Base-by-base conservation (phyloP, 2,888 invertebrate species). In the Conus canariensis region DNA sequence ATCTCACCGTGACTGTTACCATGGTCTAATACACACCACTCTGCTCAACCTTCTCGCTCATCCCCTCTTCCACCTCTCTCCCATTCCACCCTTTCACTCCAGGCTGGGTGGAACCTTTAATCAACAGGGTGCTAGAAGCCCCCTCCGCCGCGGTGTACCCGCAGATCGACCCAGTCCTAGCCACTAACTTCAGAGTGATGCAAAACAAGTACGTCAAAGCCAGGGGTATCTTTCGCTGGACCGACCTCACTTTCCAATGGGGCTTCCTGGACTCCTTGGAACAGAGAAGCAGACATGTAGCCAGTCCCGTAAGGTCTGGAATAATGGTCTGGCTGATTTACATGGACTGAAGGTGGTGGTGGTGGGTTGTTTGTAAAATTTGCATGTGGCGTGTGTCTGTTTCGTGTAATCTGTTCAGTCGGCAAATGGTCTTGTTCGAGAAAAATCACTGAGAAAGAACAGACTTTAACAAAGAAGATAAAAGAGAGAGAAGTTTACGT, bases 241-340 rank as follows among this genome's bases (percentile, higher is more conserved):
- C 14, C 19, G 85, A 85, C 14, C 59, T 85, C 85, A 85, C 5
- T 6, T 85, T 85, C 60, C 85, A 85, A n/a, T 85, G 85, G 85
- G 60, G 60, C 25, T 85, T 60, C 25, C 60, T 59, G 5, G 60
- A 25, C 60, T 45, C 9, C 56, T 4, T 1, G 4, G 16, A n/a
- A 6, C n/a, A 60, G 60, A 10, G 14, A 25, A 25, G 25, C n/a
- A 10, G 25, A 8, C 59, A 14, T 16, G 60, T 1, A 1, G 22
- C 60, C 25, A 25, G 2, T 5, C 25, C 25, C 6, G 4, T 85
- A 19, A 85, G 85, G 85, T 85, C 16, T 85, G 85, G 45, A 64
- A 14, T 4, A 16, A 64, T 64, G 12, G 64, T 0, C 6, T 64
- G 64, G 16, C 16, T 64, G 64, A 64, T 64, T 64, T 14, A 45